A percentile compares a stretch with the other conserved stretches of the same genome.
Conservation (phyloP, 2,113 vertebrate species). For the Calidris pygmaea region DNA sequence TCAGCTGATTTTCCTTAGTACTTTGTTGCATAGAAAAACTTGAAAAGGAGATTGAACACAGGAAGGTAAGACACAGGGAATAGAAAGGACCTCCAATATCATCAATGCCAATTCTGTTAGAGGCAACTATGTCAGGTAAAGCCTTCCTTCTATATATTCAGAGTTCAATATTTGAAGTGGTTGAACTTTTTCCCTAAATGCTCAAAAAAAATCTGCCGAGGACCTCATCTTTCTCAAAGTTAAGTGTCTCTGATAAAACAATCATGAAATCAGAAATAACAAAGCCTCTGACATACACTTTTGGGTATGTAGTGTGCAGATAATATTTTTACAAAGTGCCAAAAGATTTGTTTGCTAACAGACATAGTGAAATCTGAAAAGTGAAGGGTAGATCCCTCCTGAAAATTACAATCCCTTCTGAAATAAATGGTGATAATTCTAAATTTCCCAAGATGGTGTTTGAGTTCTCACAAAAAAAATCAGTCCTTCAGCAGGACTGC, state of each 20-base stretch:
- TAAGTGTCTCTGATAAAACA: background rate
- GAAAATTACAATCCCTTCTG: background rate
- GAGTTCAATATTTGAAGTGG: background rate
- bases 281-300: background rate
- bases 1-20: background rate
- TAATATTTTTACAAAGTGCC: background rate
- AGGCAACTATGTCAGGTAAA: background rate
- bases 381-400: background rate
- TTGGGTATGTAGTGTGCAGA: background rate
- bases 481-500: background rate
- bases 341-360: background rate
- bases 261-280: background rate
- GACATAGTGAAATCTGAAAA: background rate
- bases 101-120: background rate
- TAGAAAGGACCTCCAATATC: background rate
- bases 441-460: background rate
- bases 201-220: background rate
- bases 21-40: background rate
- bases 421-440: background rate
- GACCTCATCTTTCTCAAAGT: background rate
- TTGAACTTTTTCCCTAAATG: background rate
- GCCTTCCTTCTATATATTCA: background rate
- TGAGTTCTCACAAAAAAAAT: background rate
- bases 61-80: background rate
- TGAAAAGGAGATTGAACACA: background rate